A percentile compares a stretch with the other conserved stretches of the same genome.
Evolutionary conservation across 2,113 vertebrate genomes (phyloP).

Genomic region (Mastomys coucha): DNA sequence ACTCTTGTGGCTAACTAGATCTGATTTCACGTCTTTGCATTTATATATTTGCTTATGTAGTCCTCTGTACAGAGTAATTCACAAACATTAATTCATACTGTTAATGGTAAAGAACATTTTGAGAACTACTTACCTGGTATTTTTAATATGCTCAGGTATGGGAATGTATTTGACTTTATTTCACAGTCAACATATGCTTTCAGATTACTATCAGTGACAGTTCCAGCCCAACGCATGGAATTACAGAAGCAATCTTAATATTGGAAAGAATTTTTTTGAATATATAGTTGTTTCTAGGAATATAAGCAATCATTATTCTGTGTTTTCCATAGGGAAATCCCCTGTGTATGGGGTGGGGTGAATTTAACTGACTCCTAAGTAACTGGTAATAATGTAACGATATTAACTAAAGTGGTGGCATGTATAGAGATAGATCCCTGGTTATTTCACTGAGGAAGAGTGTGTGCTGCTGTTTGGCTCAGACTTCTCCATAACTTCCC

Average conservation of each 20-base stretch:
- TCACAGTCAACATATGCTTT: neutral
- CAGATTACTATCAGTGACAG: neutral
- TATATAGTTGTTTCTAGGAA: neutral
- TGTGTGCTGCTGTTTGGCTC: conserved; percentile 48
- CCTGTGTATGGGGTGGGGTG: neutral
- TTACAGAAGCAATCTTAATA: neutral
- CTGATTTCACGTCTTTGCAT: neutral
- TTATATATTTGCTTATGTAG: neutral
- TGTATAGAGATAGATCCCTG: conserved; percentile 20
- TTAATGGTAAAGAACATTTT: conserved; percentile 2
- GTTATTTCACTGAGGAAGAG: neutral
- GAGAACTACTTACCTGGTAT: neutral
- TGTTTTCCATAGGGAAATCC: conserved; percentile 5
- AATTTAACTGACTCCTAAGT: neutral
- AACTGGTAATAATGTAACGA: neutral
- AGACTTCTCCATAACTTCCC: conserved; percentile 45
- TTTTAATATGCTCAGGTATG: neutral
- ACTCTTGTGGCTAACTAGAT: neutral
- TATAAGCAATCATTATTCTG: neutral
- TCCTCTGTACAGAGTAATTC: neutral
- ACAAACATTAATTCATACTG: neutral
- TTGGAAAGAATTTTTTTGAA: neutral
- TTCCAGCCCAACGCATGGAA: neutral
- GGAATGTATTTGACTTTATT: neutral
- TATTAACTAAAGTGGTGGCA: conserved; percentile 1